Evolutionary conservation across 2,888 invertebrate species (phyloP), one percentile per base, ranked within the genome.

Genomic region (Spodoptera littoralis): DNA sequence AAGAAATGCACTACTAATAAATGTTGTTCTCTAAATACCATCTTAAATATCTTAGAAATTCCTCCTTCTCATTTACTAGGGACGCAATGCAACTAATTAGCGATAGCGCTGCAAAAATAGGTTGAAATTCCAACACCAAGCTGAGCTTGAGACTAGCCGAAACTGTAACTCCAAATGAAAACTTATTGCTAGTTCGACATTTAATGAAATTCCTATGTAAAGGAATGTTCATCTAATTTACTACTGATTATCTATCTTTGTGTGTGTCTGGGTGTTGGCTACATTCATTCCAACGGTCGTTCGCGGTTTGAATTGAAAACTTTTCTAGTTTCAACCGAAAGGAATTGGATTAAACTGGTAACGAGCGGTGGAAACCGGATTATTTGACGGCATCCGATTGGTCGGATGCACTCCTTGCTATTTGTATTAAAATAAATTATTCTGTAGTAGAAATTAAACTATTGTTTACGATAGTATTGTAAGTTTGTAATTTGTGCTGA

Each of bases 261-360:
- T 73, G 60, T 76, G 61, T 50, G 68, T 70, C 54, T 51, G 57
- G 36, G 55, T 66, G 70, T 66, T 64, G 57, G 13, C 36, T 72
- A 64, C 80, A 70, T 77, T 71, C 74, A 70, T 77, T 81, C 63
- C 46, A 53, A 18, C 51, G 43, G 47, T 68, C 67, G 61, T 56
- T 60, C 53, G 76, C 61, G 73, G 76, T 81, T 76, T 76, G 75
- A 76, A 83, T 80, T 76, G 80, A 71, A 77, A 84, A 84, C 73
- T 84, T 84, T 80, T 79, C 77, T 74, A 80, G 77, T 79, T 79
- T 75, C 70, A 68, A 68, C 77, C 74, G 59, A 71, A 77, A 82
- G 77, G 79, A 81, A 81, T 83, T 79, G 79, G 72, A 83, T 83
- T 82, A 82, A 83, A 79, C 76, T 70, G 70, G 77, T 69, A 77